Conservation (phyloP, 2,797 vertebrate genomes). For the Decapterus maruadsi region DNA sequence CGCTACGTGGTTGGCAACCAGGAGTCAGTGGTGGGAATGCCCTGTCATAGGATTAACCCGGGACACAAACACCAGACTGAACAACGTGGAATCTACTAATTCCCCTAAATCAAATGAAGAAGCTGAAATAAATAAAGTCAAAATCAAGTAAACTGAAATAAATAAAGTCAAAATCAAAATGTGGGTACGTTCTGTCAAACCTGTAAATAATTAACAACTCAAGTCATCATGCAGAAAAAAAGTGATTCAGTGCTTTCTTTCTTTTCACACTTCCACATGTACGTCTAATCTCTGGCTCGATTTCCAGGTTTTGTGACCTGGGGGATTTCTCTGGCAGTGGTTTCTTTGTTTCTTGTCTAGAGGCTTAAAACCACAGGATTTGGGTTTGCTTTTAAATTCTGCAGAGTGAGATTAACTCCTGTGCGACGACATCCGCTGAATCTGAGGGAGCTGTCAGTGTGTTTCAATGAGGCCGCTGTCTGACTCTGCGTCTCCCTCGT, state of each 20-base stretch:
- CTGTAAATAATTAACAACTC: slow-evolving; percentile 22
- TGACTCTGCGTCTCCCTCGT: slow-evolving; percentile 64
- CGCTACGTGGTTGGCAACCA: slow-evolving; percentile 36
- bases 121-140: not conserved
- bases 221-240: slow-evolving; percentile 27
- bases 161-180: slow-evolving; percentile 9
- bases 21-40: slow-evolving; percentile 49
- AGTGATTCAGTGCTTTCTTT: slow-evolving; percentile 29
- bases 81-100: not conserved
- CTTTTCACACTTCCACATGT: slow-evolving; percentile 44
- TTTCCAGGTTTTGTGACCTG: slow-evolving; percentile 65
- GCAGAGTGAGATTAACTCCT: slow-evolving; percentile 58
- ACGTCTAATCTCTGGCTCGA: slow-evolving; percentile 54
- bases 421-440: slow-evolving; percentile 58
- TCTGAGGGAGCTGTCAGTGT: slow-evolving; percentile 63
- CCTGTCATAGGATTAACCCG: slow-evolving; percentile 33
- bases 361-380: slow-evolving; percentile 59
- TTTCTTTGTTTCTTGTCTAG: slow-evolving; percentile 51
- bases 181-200: slow-evolving; percentile 4
- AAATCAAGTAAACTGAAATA: not conserved
- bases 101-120: slow-evolving; percentile 17
- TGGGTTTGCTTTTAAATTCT: slow-evolving; percentile 62
- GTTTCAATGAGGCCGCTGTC: slow-evolving; percentile 71
- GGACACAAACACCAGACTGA: slow-evolving; percentile 42
- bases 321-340: slow-evolving; percentile 53